A percentile compares a stretch with the other conserved stretches of the same genome.
phyloP scores from a whole-genome alignment of 2,888 invertebrate species.

The Drymonia ruficornis region DNA sequence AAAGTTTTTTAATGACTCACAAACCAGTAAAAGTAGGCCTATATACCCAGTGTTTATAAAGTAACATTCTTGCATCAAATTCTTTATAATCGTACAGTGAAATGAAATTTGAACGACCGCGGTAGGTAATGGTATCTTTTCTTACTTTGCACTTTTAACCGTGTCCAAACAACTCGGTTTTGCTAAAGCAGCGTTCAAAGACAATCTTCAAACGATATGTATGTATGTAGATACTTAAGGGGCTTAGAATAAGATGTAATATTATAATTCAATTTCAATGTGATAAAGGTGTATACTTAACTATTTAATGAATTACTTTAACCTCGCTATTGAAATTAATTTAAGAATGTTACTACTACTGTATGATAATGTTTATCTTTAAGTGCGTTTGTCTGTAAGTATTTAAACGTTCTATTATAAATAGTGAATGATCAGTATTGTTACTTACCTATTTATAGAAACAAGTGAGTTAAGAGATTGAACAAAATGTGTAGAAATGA shows the following conservation, averaged over 20 bases:
- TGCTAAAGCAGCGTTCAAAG: background rate
- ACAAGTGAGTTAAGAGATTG: conserved; percentile 34
- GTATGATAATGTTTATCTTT: conserved; percentile 33
- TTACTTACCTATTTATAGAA: conserved; percentile 44
- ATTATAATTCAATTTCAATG: conserved; percentile 40
- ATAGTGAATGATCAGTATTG: conserved; percentile 57
- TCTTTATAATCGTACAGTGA: background rate
- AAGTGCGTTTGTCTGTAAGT: conserved; percentile 31
- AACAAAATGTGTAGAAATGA: background rate
- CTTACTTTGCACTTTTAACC: too few species aligned
- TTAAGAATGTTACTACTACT: conserved; percentile 30
- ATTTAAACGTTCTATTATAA: conserved; percentile 36
- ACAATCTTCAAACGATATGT: conserved; percentile 20
- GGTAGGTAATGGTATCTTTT: background rate
- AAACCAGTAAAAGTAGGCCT: background rate
- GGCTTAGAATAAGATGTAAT: conserved; percentile 35
- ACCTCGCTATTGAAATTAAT: conserved; percentile 45
- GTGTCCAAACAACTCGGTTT: background rate
- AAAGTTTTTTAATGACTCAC: too few species aligned
- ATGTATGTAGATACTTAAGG: conserved; percentile 31
- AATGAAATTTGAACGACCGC: background rate
- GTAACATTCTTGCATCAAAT: background rate
- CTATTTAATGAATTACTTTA: conserved; percentile 36
- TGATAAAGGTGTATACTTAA: conserved; percentile 54
- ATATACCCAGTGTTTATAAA: background rate